Evolutionary conservation across 2,888 invertebrate genomes (phyloP).

Genomic region (Aporophyla lueneburgensis): DNA sequence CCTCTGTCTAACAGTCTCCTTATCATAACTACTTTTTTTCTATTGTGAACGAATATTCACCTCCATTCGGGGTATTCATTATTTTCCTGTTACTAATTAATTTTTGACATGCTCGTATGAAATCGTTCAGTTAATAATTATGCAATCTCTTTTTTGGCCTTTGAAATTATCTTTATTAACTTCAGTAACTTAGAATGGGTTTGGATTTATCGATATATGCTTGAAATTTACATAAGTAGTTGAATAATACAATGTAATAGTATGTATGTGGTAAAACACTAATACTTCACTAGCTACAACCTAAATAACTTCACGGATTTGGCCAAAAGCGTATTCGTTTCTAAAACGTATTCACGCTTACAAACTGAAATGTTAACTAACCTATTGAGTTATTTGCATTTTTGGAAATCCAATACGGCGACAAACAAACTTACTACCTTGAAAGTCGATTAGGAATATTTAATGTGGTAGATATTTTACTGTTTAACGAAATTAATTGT

Average conservation of each 20-base stretch:
- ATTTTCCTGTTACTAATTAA: neutral
- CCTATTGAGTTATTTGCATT: conserved; percentile 48
- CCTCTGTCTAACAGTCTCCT: neutral
- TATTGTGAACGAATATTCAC: too few species aligned
- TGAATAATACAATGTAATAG: neutral
- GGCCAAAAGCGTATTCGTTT: conserved; percentile 49
- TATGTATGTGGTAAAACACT: neutral
- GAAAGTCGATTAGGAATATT: conserved; percentile 41
- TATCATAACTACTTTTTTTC: neutral
- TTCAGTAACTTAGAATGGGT: neutral
- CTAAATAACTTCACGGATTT: conserved; percentile 61
- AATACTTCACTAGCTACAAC: conserved; percentile 39
- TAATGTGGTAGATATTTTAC: conserved; percentile 22
- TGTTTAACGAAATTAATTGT: conserved; percentile 43
- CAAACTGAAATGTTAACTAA: conserved; percentile 47
- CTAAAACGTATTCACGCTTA: conserved; percentile 48
- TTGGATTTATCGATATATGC: too few species aligned
- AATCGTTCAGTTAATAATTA: neutral
- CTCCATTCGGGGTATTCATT: conserved; percentile 3
- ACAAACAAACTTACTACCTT: conserved; percentile 36
- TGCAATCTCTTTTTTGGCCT: neutral
- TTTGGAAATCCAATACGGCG: conserved; percentile 55
- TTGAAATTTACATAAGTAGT: neutral
- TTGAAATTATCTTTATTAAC: neutral
- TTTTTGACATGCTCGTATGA: neutral